A percentile compares a stretch with the other conserved stretches of the same genome.
Evolutionary conservation across 2,888 invertebrate genomes (phyloP).

Genomic region (Rhorus exstirpatorius): DNA sequence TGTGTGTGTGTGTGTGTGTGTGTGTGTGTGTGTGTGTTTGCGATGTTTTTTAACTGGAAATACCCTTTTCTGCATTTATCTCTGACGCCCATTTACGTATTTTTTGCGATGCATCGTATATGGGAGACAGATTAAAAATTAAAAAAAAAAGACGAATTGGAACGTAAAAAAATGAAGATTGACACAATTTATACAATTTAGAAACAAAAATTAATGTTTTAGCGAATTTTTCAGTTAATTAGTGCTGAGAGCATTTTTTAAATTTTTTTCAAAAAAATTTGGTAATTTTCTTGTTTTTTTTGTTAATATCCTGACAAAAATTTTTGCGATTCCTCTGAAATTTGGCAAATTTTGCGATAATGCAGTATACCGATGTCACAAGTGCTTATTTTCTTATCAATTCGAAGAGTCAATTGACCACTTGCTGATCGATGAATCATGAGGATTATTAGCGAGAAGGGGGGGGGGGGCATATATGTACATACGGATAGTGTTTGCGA

Average conservation of each 20-base stretch:
- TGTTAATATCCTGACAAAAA: no score
- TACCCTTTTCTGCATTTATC: no score
- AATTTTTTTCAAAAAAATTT: not conserved
- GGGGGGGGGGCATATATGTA: slow-evolving; percentile 45
- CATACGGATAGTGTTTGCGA: slow-evolving; percentile 38
- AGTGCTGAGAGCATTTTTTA: not conserved
- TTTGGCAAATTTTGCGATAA: no score
- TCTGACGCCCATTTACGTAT: not conserved
- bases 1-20: no score
- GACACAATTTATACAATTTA: no score
- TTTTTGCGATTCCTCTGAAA: no score
- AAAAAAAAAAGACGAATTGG: no score
- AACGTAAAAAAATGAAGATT: no score
- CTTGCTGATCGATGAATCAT: slow-evolving; percentile 55
- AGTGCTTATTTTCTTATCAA: slow-evolving; percentile 55
- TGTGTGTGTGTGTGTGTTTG: slow-evolving; percentile 2
- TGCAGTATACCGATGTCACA: not conserved
- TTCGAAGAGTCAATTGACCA: slow-evolving; percentile 52
- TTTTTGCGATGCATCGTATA: not conserved
- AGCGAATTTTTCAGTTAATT: no score
- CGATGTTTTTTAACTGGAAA: not conserved
- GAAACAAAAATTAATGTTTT: no score
- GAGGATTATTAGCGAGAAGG: no score
- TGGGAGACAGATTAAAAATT: no score
- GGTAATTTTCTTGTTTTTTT: not conserved